Conservation (phyloP, 2,888 invertebrate genomes). For the Epinotia demarniana region DNA sequence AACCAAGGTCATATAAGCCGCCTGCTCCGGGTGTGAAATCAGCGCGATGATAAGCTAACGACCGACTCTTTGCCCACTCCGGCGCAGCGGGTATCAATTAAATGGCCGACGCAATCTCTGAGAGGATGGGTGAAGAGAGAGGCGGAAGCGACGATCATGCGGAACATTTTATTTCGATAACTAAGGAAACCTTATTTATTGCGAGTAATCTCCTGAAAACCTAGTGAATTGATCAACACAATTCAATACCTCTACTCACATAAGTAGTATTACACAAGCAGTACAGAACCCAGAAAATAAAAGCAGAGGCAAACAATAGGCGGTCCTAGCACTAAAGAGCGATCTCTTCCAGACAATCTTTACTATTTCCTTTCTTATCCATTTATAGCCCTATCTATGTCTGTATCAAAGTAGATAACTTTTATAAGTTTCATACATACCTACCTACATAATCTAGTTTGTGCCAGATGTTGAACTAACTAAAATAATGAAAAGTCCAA, state of each 20-base stretch:
- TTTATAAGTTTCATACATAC: no score
- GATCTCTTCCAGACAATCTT: no score
- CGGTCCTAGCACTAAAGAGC: no score
- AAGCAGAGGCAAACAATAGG: no score
- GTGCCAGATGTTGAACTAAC: no score
- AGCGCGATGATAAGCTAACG: conserved; percentile 80
- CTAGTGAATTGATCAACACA: not conserved
- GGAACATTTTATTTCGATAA: not conserved
- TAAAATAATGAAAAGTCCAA: no score
- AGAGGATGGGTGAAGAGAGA: conserved; percentile 11
- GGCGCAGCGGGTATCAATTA: conserved; percentile 74
- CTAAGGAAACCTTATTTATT: not conserved
- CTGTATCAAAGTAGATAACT: no score
- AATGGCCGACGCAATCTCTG: conserved; percentile 72
- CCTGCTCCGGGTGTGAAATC: conserved; percentile 70
- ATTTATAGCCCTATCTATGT: not conserved
- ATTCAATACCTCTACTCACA: no score
- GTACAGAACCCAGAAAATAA: no score
- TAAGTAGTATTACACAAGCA: no score
- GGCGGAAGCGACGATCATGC: not conserved
- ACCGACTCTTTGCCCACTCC: conserved; percentile 70
- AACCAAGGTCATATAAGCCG: conserved; percentile 48
- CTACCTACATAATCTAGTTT: no score
- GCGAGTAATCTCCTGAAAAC: not conserved
- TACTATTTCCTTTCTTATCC: not conserved